Evolutionary conservation across 2,797 vertebrate genomes (phyloP).

Genomic region (Gadopsis bispinosus): DNA sequence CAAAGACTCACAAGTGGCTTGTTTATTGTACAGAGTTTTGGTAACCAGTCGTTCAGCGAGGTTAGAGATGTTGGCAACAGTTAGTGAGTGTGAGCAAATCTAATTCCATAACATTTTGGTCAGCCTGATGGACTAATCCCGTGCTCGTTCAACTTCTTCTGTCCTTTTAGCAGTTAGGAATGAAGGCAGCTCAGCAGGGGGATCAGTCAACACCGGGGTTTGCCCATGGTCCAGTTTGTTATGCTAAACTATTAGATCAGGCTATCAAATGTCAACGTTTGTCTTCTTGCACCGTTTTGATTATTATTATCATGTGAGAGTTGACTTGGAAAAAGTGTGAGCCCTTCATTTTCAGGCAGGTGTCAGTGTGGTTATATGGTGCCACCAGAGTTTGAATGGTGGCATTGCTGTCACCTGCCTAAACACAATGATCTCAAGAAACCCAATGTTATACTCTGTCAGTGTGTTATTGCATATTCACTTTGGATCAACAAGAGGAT

Average conservation of each 20-base stretch:
- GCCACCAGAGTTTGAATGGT: background rate
- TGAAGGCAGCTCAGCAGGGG: background rate
- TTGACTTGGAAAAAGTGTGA: background rate
- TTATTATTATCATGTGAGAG: background rate
- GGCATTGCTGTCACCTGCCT: background rate
- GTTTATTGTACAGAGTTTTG: slow-evolving; percentile 19
- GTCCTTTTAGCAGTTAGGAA: slow-evolving; percentile 1
- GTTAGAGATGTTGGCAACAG: slow-evolving; percentile 30
- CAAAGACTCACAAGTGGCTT: slow-evolving; percentile 15
- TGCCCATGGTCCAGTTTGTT: background rate
- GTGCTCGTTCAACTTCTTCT: background rate
- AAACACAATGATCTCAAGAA: background rate
- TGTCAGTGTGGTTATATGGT: background rate
- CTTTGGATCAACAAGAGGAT: background rate
- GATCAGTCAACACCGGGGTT: background rate
- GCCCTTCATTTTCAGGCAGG: background rate
- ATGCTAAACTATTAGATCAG: background rate
- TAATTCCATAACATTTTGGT: slow-evolving; percentile 26
- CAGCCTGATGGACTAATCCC: slow-evolving; percentile 18
- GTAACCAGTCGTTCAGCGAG: slow-evolving; percentile 2
- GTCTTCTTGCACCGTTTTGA: background rate
- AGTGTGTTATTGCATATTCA: background rate
- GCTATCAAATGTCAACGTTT: background rate
- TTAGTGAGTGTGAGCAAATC: slow-evolving; percentile 11
- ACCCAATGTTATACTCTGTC: background rate